phyloP scores from a whole-genome alignment of 2,797 vertebrate genomes.

The Paguma larvata region DNA sequence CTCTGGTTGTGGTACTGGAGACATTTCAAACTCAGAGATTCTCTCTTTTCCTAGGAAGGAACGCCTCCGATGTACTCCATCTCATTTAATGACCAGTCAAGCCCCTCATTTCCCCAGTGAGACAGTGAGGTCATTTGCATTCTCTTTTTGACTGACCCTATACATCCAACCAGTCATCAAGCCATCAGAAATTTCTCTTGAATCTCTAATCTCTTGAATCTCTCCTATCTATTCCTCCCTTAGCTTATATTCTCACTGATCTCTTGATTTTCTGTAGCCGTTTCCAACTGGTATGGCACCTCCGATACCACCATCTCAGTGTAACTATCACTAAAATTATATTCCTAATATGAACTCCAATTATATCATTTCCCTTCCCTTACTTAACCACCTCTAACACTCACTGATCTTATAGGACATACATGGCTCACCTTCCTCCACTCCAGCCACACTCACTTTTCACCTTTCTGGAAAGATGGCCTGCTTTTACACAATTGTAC shows the following conservation, averaged over 20 bases:
- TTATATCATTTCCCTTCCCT: neutral
- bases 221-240: neutral
- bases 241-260: neutral
- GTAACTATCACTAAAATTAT: neutral
- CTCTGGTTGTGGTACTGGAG: neutral
- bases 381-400: neutral
- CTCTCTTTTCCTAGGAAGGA: neutral
- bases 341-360: neutral
- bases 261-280: neutral
- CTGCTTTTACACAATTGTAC: neutral
- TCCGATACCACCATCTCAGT: neutral
- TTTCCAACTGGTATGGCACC: neutral
- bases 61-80: neutral
- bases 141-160: neutral
- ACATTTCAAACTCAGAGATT: neutral
- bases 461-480: neutral
- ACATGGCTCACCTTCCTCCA: neutral
- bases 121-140: neutral
- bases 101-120: neutral
- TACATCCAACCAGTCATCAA: neutral
- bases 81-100: neutral
- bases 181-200: neutral
- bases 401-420: neutral
- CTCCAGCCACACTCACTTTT: neutral
- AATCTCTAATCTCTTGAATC: neutral